Percentiles rank a stretch among this genome's conserved stretches.
phyloP scores from a whole-genome alignment of 2,113 vertebrate species.

The Hoplias malabaricus region DNA sequence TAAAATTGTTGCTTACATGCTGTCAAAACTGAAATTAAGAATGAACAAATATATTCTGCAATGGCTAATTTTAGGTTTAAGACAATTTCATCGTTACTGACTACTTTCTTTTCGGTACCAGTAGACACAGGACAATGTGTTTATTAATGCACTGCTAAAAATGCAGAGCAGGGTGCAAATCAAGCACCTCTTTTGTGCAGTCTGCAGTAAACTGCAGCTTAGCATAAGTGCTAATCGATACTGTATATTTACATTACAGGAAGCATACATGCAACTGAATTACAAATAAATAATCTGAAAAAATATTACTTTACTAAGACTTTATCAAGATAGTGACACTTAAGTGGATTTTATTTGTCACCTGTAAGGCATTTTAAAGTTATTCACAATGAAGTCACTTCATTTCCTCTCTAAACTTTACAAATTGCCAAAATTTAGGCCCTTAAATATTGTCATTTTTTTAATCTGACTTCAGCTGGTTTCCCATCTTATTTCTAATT shows the following conservation, averaged over 20 bases:
- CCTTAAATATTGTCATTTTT: too few species aligned
- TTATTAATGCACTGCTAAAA: slow-evolving; percentile 14
- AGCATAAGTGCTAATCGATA: neutral
- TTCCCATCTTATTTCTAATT: neutral
- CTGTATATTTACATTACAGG: neutral
- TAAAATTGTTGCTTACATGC: too few species aligned
- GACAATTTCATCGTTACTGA: neutral
- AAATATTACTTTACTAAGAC: too few species aligned
- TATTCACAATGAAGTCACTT: too few species aligned
- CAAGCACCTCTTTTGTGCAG: slow-evolving; percentile 20
- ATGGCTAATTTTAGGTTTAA: neutral
- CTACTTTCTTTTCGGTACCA: neutral
- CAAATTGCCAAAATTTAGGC: too few species aligned
- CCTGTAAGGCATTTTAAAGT: too few species aligned
- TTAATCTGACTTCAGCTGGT: too few species aligned
- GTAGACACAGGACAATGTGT: neutral
- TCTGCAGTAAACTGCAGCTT: neutral
- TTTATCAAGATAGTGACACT: too few species aligned
- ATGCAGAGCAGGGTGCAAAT: slow-evolving; percentile 26
- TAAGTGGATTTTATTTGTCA: too few species aligned
- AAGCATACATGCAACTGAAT: neutral
- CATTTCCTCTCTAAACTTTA: too few species aligned
- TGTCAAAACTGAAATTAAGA: too few species aligned
- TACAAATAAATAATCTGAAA: neutral
- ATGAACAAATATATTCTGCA: neutral